Conservation (phyloP, 2,888 invertebrate species). For the Lottia gigantea region DNA sequence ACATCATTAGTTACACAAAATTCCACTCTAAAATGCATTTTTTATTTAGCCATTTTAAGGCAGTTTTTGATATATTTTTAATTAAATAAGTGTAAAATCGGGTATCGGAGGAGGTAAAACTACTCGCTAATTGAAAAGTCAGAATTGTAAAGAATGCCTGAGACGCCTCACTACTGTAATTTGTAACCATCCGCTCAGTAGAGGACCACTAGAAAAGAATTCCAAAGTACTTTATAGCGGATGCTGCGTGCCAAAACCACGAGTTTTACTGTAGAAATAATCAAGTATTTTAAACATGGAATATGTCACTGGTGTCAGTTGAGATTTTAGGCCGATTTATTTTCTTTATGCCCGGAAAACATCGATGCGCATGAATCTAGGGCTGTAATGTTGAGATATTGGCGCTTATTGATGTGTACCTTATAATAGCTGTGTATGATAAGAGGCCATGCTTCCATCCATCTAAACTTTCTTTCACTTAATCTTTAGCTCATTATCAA, state of each 20-base stretch:
- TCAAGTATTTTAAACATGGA: slow-evolving; percentile 21
- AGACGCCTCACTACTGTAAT: slow-evolving; percentile 59
- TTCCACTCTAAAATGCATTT: slow-evolving; percentile 5
- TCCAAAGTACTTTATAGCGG: slow-evolving; percentile 54
- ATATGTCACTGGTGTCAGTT: slow-evolving; percentile 6
- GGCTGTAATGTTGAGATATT: slow-evolving; percentile 61
- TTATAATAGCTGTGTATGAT: slow-evolving; percentile 66
- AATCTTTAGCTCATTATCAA: slow-evolving; percentile 45
- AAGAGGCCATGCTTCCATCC: slow-evolving; percentile 67
- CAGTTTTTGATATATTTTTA: slow-evolving; percentile 16
- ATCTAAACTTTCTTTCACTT: slow-evolving; percentile 56
- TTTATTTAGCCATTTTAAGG: not conserved
- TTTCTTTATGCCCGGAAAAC: slow-evolving; percentile 31
- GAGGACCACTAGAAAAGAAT: slow-evolving; percentile 60
- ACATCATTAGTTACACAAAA: not conserved
- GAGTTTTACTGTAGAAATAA: slow-evolving; percentile 34
- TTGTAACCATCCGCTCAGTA: slow-evolving; percentile 60
- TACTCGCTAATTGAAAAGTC: slow-evolving; percentile 61
- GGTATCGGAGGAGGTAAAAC: slow-evolving; percentile 43
- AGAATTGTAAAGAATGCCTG: slow-evolving; percentile 64
- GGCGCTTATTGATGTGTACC: slow-evolving; percentile 67
- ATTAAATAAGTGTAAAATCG: slow-evolving; percentile 21
- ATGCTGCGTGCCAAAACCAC: slow-evolving; percentile 50
- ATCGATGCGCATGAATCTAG: slow-evolving; percentile 62
- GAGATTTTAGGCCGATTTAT: not conserved